These are phyloP conservation scores for Misgurnus anguillicaudatus DNA, from an alignment of 2,113 vertebrate species.

Conservation along the genomic window DNA sequence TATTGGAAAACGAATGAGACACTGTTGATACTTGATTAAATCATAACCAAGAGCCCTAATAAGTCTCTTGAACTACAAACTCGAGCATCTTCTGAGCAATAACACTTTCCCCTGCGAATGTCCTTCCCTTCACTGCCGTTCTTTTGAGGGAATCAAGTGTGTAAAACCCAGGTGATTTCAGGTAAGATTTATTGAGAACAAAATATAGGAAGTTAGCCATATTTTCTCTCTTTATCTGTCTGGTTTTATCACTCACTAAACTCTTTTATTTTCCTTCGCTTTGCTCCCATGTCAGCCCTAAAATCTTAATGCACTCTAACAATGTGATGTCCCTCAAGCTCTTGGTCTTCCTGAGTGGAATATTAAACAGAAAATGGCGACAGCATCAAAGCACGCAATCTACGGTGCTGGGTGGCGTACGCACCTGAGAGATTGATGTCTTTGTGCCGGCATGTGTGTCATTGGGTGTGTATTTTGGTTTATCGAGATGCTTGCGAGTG, in stretches of 20 bases:
- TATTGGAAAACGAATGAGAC: too few relatives aligned
- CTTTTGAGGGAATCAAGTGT: background rate
- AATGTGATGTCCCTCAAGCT: constrained; percentile 53
- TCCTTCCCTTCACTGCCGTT: background rate
- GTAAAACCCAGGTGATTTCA: background rate
- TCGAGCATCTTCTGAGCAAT: background rate
- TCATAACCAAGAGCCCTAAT: background rate
- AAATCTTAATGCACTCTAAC: constrained; percentile 53
- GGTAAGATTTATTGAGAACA: constrained; percentile 14
- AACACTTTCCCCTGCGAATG: background rate
- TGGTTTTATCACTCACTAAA: constrained; percentile 32
- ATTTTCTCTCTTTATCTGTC: constrained; percentile 13
- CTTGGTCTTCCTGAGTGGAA: constrained; percentile 50
- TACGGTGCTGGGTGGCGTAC: constrained; percentile 1
- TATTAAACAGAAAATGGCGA: constrained; percentile 46
- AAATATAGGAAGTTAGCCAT: background rate
- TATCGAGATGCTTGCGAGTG: background rate
- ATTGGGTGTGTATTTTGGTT: constrained; percentile 26
- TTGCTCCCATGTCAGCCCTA: constrained; percentile 13
- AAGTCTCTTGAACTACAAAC: background rate
- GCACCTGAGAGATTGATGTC: constrained; percentile 23
- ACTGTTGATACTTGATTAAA: too few relatives aligned
- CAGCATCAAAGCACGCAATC: constrained; percentile 39
- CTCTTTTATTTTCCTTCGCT: background rate
- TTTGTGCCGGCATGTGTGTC: constrained; percentile 28